A percentile compares a stretch with the other conserved stretches of the same genome.
phyloP scores from a whole-genome alignment of 2,888 invertebrate species.

The Cheilosia scutellata region DNA sequence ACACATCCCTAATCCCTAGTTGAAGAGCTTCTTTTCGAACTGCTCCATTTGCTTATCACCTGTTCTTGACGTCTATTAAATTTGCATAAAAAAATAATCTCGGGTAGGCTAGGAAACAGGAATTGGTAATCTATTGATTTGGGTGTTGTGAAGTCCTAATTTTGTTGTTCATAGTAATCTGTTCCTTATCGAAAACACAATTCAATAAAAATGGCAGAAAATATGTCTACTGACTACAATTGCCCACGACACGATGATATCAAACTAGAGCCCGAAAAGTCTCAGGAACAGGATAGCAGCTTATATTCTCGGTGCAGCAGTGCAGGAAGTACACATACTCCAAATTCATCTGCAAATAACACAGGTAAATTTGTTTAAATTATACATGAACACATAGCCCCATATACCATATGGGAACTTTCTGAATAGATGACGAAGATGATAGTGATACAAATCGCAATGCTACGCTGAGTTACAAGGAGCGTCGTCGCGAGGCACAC shows the following conservation, averaged over 20 bases:
- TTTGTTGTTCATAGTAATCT: neutral
- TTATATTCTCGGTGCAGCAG: slow-evolving; percentile 91
- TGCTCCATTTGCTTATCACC: slow-evolving; percentile 46
- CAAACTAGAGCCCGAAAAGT: slow-evolving; percentile 86
- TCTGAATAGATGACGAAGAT: slow-evolving; percentile 86
- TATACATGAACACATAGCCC: slow-evolving; percentile 36
- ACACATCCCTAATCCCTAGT: neutral
- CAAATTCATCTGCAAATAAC: slow-evolving; percentile 92
- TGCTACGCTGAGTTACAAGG: slow-evolving; percentile 92
- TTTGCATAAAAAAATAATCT: slow-evolving; percentile 44
- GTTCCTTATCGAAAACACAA: neutral
- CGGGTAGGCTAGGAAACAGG: neutral
- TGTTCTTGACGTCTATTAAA: slow-evolving; percentile 59
- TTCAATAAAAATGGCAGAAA: slow-evolving; percentile 54
- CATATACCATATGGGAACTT: slow-evolving; percentile 72
- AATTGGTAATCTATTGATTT: slow-evolving; percentile 28
- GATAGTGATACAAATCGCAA: slow-evolving; percentile 86
- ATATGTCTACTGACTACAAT: slow-evolving; percentile 63
- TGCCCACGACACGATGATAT: slow-evolving; percentile 59
- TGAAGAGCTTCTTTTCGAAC: neutral
- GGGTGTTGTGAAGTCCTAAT: neutral
- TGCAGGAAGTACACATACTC: slow-evolving; percentile 91
- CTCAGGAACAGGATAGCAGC: slow-evolving; percentile 85
- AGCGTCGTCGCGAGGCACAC: slow-evolving; percentile 96
- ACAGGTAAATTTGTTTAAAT: slow-evolving; percentile 85